These are phyloP conservation scores for Thamnophis sirtalis DNA, from an alignment of 2,113 vertebrate species.

Conservation along the genomic window DNA sequence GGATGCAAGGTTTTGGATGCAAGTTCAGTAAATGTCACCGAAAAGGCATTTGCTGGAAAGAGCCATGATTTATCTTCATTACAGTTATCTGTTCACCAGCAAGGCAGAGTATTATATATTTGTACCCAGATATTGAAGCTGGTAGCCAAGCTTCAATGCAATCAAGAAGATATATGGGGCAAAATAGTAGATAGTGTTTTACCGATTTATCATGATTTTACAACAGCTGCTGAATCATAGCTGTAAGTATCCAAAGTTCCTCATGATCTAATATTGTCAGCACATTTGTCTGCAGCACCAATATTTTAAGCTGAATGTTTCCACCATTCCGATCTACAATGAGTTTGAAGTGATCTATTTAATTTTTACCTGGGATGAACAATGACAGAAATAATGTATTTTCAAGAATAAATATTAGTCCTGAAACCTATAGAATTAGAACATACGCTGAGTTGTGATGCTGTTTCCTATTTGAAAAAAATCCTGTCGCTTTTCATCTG, in stretches of 20 bases:
- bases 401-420: neutral
- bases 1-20: constrained; percentile 21
- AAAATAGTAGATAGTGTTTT: constrained; percentile 33
- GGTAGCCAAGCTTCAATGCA: constrained; percentile 36
- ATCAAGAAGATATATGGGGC: constrained; percentile 51
- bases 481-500: neutral
- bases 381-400: neutral
- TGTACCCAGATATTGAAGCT: constrained; percentile 15
- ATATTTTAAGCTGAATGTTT: neutral
- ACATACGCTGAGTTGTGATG: neutral
- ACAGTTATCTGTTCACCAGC: constrained; percentile 24
- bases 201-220: constrained; percentile 53
- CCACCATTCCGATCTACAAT: neutral
- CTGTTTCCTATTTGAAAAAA: neutral
- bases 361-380: neutral
- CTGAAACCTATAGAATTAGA: neutral
- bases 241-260: constrained; percentile 2
- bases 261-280: neutral
- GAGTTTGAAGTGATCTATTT: neutral
- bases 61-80: constrained; percentile 43
- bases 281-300: neutral
- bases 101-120: constrained; percentile 30
- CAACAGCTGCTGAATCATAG: constrained; percentile 49
- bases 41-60: constrained; percentile 33
- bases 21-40: constrained; percentile 42